Percentiles rank a stretch among this genome's conserved stretches.
Conservation (phyloP, 2,888 invertebrate species). For the Carpatolechia fugitivella region DNA sequence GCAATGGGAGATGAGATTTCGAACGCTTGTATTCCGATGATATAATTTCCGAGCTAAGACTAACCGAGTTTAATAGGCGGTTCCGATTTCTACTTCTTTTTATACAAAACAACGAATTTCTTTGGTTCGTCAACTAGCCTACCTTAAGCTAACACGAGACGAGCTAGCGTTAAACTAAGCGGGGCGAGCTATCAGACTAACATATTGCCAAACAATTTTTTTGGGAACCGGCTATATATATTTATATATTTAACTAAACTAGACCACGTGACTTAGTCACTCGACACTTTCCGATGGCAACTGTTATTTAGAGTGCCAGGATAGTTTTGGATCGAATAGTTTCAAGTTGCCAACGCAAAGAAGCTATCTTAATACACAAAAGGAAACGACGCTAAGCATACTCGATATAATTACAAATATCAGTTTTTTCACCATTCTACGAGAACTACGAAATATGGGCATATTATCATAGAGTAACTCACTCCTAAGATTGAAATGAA, state of each 20-base stretch:
- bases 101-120: constrained; percentile 34
- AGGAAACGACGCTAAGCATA: background rate
- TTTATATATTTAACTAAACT: background rate
- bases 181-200: constrained; percentile 23
- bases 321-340: background rate
- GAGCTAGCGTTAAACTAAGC: constrained; percentile 40
- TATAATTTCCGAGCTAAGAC: constrained; percentile 16
- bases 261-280: background rate
- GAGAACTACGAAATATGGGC: too few relatives aligned
- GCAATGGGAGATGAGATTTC: background rate
- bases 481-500: too few relatives aligned
- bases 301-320: background rate
- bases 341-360: background rate
- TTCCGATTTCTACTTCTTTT: constrained; percentile 34
- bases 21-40: background rate
- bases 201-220: constrained; percentile 29
- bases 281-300: background rate
- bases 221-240: constrained; percentile 24
- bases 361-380: background rate
- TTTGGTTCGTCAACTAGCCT: constrained; percentile 45
- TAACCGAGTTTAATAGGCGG: constrained; percentile 23
- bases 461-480: too few relatives aligned
- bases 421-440: background rate
- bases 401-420: background rate
- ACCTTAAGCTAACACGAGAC: constrained; percentile 30